A percentile compares a stretch with the other conserved stretches of the same genome.
These are phyloP conservation scores for Caenorhabditis japonica DNA, from an alignment of 2,888 invertebrate genomes.

Conservation along the genomic window DNA sequence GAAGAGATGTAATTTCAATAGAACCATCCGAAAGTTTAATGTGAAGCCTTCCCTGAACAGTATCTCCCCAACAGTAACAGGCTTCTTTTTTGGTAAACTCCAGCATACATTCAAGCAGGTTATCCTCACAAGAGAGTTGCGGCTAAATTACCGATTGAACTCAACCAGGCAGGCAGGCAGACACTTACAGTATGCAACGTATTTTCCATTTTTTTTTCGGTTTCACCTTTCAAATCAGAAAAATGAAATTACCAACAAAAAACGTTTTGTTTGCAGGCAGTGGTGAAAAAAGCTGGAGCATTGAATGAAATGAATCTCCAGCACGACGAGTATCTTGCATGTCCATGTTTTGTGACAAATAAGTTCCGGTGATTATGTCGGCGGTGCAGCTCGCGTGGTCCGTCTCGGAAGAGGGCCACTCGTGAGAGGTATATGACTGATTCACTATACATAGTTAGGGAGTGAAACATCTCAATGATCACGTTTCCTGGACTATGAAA, in stretches of 20 bases:
- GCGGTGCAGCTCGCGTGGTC: conserved; percentile 38
- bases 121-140: conserved; percentile 45
- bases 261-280: too few relatives aligned
- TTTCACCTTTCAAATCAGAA: too few relatives aligned
- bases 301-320: too few relatives aligned
- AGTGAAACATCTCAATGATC: conserved; percentile 25
- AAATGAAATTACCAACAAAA: too few relatives aligned
- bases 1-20: conserved; percentile 52
- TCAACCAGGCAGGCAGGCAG: not conserved
- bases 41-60: conserved; percentile 48
- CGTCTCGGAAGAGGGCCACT: conserved; percentile 37
- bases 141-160: conserved; percentile 6
- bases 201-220: too few relatives aligned
- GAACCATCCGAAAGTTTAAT: conserved; percentile 48
- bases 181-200: conserved; percentile 38
- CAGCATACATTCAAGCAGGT: conserved; percentile 50
- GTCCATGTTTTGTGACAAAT: conserved; percentile 56
- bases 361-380: conserved; percentile 55
- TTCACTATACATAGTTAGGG: conserved; percentile 28
- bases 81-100: conserved; percentile 52
- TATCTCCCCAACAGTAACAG: conserved; percentile 49
- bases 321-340: conserved; percentile 41
- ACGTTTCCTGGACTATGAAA: conserved; percentile 40
- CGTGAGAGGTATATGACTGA: conserved; percentile 51
- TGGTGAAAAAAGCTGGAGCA: too few relatives aligned